A percentile compares a stretch with the other conserved stretches of the same genome.
Evolutionary conservation across 2,113 vertebrate species (phyloP).

Genomic region (Lonchura striata): DNA sequence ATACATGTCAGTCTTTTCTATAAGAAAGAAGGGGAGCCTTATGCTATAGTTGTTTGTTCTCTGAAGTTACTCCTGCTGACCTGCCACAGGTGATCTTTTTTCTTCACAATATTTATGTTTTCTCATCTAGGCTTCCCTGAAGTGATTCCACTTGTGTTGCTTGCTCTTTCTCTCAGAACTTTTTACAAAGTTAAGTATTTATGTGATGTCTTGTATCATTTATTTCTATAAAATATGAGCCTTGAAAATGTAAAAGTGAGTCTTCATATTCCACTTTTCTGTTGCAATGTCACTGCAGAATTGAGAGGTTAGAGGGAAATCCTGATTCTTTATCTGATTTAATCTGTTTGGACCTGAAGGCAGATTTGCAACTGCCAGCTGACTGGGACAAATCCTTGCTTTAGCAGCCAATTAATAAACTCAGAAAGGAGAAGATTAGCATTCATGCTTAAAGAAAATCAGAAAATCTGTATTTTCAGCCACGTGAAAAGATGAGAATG

Average conservation of each 20-base stretch:
- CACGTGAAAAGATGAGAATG: background rate
- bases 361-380: background rate
- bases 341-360: background rate
- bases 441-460: background rate
- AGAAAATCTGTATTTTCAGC: background rate
- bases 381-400: fast-evolving
- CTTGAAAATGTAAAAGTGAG: background rate
- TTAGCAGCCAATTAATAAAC: background rate
- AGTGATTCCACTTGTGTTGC: background rate
- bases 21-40: background rate
- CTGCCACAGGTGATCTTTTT: background rate
- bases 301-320: background rate
- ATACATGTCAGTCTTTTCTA: background rate
- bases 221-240: background rate
- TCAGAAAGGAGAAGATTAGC: background rate
- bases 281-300: background rate
- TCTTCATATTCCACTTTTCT: background rate
- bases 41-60: background rate
- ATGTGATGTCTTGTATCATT: fast-evolving
- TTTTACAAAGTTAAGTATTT: background rate
- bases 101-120: background rate
- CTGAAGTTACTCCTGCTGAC: background rate
- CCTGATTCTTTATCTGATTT: background rate
- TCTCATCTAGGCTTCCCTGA: background rate
- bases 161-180: background rate